A percentile compares a stretch with the other conserved stretches of the same genome.
Evolutionary conservation across 2,888 invertebrate species (phyloP).

Genomic region (Hyles lineata): DNA sequence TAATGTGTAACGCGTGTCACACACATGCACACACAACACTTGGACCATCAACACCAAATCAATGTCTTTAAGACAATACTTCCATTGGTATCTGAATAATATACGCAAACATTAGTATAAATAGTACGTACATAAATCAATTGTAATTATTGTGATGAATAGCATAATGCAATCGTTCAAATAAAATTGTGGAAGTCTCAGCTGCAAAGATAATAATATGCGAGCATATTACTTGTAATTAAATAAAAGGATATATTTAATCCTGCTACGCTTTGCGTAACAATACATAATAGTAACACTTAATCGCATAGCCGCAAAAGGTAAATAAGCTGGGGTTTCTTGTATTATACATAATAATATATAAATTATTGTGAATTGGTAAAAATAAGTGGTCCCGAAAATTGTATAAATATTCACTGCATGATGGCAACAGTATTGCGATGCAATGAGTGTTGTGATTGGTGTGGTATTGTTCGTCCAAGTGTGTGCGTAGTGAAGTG

Average conservation of each 20-base stretch:
- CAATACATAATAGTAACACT: background rate
- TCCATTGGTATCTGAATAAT: too few relatives aligned
- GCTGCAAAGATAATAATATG: background rate
- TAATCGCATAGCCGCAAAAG: background rate
- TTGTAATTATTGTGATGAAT: background rate
- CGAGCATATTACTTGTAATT: background rate
- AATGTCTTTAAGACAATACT: background rate
- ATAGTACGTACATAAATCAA: background rate
- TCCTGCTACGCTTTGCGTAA: constrained; percentile 6
- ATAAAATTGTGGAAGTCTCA: background rate
- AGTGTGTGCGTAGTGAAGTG: constrained; percentile 46
- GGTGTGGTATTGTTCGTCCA: constrained; percentile 5
- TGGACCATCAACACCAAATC: constrained; percentile 15
- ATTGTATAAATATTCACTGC: background rate
- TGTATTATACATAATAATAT: background rate
- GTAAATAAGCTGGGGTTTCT: background rate
- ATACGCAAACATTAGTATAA: background rate
- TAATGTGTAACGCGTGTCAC: constrained; percentile 51
- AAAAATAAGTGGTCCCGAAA: background rate
- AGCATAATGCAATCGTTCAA: background rate
- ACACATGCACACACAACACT: background rate
- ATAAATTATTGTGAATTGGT: background rate
- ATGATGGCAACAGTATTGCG: background rate
- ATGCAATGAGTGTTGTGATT: background rate
- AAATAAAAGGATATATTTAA: background rate